phyloP scores from a whole-genome alignment of 2,888 invertebrate species.

The Helicoverpa assulta region DNA sequence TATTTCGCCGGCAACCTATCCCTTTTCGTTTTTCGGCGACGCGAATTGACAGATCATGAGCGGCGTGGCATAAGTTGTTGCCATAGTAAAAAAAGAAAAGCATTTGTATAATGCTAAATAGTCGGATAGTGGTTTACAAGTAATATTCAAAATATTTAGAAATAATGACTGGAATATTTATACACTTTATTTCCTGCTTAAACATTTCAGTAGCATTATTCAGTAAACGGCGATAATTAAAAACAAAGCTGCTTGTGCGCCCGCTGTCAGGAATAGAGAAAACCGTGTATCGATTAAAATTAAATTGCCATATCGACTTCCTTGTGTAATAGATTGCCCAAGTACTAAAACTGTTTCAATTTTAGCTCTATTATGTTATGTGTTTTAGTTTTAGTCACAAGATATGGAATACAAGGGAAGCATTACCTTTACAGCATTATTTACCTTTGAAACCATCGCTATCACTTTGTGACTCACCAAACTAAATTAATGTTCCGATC shows the following conservation, averaged over 20 bases:
- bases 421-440: too few relatives aligned
- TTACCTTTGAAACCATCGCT: too few relatives aligned
- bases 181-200: not conserved
- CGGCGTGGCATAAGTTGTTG: constrained; percentile 80
- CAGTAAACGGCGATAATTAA: too few relatives aligned
- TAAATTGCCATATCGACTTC: not conserved
- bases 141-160: not conserved
- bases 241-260: not conserved
- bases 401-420: too few relatives aligned
- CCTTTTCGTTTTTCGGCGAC: constrained; percentile 66
- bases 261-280: not conserved
- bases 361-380: too few relatives aligned
- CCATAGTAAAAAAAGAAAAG: constrained; percentile 45
- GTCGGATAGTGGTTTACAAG: not conserved
- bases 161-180: not conserved
- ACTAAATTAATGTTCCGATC: too few relatives aligned
- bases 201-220: too few relatives aligned
- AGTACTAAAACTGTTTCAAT: too few relatives aligned
- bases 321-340: not conserved
- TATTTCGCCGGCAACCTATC: constrained; percentile 85
- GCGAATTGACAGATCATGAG: constrained; percentile 77
- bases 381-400: too few relatives aligned
- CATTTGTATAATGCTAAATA: not conserved
- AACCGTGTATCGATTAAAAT: not conserved
- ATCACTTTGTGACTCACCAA: too few relatives aligned